These are phyloP conservation scores for Unio pictorum DNA, from an alignment of 2,888 invertebrate species.

Conservation along the genomic window DNA sequence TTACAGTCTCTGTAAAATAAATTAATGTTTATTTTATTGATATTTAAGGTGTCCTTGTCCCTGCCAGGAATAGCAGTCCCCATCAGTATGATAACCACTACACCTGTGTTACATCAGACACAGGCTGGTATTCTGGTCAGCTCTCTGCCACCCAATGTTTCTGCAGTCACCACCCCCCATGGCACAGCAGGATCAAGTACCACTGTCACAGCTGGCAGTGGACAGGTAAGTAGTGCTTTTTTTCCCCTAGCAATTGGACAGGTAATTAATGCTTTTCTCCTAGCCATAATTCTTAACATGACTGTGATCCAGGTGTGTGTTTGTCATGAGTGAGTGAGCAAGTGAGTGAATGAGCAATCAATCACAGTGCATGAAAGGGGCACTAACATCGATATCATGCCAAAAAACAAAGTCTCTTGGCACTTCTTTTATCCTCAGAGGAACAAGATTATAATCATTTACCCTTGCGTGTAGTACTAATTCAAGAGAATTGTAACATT, in stretches of 20 bases:
- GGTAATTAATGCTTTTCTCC: neutral
- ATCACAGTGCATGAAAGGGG: too few species aligned
- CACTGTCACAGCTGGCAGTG: conserved; percentile 1
- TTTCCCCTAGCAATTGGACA: conserved; percentile 3
- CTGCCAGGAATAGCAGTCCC: conserved; percentile 83
- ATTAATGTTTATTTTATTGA: conserved; percentile 39
- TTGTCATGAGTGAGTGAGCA: too few species aligned
- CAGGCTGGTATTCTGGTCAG: conserved; percentile 62
- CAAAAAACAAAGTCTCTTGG: too few species aligned
- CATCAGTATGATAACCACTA: conserved; percentile 67
- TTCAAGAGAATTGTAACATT: too few species aligned
- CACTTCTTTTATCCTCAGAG: too few species aligned
- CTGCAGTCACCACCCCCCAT: conserved; percentile 9
- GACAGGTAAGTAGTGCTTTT: conserved; percentile 1
- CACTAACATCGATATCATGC: too few species aligned
- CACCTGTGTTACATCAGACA: conserved; percentile 46
- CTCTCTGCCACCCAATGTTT: conserved; percentile 29
- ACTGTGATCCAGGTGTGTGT: too few species aligned
- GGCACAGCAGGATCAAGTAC: neutral
- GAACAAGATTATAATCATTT: too few species aligned
- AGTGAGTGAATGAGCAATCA: too few species aligned
- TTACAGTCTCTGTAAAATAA: too few species aligned
- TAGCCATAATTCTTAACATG: neutral
- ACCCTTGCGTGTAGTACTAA: too few species aligned
- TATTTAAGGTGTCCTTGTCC: conserved; percentile 78